A percentile compares a stretch with the other conserved stretches of the same genome.
Conservation (phyloP, 2,113 vertebrate species). For the Gymnocephalus cernua region DNA sequence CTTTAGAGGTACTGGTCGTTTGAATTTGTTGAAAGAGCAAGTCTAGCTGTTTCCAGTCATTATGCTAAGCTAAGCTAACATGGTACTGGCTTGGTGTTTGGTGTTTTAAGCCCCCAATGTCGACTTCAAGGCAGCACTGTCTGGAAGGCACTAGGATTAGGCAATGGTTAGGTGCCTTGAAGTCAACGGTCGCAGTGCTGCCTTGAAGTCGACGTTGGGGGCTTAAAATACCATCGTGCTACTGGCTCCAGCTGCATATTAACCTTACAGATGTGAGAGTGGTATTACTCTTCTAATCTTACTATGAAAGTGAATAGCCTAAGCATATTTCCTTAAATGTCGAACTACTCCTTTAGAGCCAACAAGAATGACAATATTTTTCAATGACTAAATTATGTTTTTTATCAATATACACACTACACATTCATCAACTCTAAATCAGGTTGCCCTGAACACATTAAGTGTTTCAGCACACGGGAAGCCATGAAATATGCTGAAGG, state of each 20-base stretch:
- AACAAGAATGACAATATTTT: background rate
- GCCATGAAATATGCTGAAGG: constrained; percentile 33
- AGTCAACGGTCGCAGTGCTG: too few species aligned
- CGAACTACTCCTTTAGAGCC: background rate
- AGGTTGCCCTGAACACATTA: background rate
- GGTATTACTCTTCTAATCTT: background rate
- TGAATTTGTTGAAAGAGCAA: too few species aligned
- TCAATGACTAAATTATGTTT: background rate
- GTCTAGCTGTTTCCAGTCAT: background rate
- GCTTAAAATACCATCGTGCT: too few species aligned
- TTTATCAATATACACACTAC: background rate
- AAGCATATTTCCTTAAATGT: background rate
- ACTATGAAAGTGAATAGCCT: background rate
- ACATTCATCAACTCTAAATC: constrained; percentile 7
- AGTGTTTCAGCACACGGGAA: background rate
- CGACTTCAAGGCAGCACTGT: too few species aligned
- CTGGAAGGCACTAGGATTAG: too few species aligned
- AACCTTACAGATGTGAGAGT: background rate
- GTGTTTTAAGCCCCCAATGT: too few species aligned
- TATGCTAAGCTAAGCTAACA: background rate
- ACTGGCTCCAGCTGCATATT: background rate
- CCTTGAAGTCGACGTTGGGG: too few species aligned
- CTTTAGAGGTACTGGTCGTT: background rate
- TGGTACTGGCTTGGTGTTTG: background rate
- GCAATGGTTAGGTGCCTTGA: too few species aligned